Percentiles rank a stretch among this genome's conserved stretches.
Evolutionary conservation across 2,888 invertebrate species (phyloP).

Genomic region (Cybosia mesomella): DNA sequence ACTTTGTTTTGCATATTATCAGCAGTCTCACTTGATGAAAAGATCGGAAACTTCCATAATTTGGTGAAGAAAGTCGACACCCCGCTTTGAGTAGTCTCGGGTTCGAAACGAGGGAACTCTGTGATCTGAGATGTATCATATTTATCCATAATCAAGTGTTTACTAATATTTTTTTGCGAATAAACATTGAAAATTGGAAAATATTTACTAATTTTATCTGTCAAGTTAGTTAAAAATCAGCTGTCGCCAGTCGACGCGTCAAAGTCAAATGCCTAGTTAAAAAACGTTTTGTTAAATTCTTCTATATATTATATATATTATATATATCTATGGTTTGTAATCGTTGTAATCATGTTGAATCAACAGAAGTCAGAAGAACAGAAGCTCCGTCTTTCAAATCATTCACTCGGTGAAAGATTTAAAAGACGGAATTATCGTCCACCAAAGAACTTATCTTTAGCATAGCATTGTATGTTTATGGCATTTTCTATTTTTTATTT

Average conservation of each 20-base stretch:
- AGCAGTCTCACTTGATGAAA: conserved; percentile 76
- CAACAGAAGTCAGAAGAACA: too few relatives aligned
- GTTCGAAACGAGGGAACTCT: conserved; percentile 88
- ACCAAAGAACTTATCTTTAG: too few relatives aligned
- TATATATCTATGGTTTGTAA: too few relatives aligned
- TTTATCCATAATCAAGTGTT: conserved; percentile 71
- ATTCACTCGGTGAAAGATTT: too few relatives aligned
- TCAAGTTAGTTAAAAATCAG: conserved; percentile 1
- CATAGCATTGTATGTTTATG: too few relatives aligned
- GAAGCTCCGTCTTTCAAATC: too few relatives aligned
- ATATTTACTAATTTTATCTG: conserved; percentile 11
- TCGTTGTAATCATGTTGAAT: too few relatives aligned
- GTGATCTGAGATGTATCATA: conserved; percentile 81
- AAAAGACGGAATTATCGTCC: too few relatives aligned
- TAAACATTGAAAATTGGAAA: conserved; percentile 32
- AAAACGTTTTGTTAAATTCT: too few relatives aligned
- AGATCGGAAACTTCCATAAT: conserved; percentile 90
- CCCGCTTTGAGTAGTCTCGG: conserved; percentile 91
- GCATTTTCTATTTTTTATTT: too few relatives aligned
- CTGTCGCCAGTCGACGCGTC: conserved; percentile 8
- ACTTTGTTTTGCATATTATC: conserved; percentile 64
- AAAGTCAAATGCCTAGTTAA: not conserved
- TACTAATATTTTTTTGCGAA: conserved; percentile 17
- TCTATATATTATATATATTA: too few relatives aligned
- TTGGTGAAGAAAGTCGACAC: conserved; percentile 91